These are phyloP conservation scores for Poeciliopsis turneri DNA, from an alignment of 2,797 vertebrate species.

Conservation along the genomic window DNA sequence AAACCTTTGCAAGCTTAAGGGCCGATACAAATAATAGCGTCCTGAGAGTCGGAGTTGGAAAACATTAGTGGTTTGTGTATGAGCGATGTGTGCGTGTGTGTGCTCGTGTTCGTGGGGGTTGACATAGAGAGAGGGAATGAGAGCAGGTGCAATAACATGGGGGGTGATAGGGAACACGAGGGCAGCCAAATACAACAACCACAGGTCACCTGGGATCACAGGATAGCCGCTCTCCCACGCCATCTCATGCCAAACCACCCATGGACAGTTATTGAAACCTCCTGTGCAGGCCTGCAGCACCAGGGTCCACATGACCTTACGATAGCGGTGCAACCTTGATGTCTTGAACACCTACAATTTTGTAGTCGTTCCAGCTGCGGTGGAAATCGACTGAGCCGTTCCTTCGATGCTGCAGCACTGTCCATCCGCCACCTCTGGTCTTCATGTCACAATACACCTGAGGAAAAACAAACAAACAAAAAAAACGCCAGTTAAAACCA, in stretches of 20 bases:
- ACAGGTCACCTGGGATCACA: slow-evolving; percentile 68
- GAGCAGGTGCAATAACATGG: slow-evolving; percentile 79
- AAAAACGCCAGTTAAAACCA: neutral
- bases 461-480: neutral
- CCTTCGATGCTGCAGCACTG: slow-evolving; percentile 82
- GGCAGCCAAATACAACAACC: slow-evolving; percentile 67
- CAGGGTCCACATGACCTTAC: slow-evolving; percentile 7
- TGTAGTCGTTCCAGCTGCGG: slow-evolving; percentile 85
- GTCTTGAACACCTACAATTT: slow-evolving; percentile 70
- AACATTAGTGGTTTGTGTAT: slow-evolving; percentile 5
- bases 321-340: neutral
- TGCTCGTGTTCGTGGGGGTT: slow-evolving; percentile 38
- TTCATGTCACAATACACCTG: slow-evolving; percentile 88
- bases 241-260: slow-evolving; percentile 47
- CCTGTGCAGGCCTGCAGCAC: slow-evolving; percentile 39
- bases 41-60: slow-evolving; percentile 9
- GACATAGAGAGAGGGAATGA: slow-evolving; percentile 44
- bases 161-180: slow-evolving; percentile 50
- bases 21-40: slow-evolving; percentile 33
- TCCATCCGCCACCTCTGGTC: slow-evolving; percentile 87
- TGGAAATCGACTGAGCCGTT: slow-evolving; percentile 85
- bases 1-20: slow-evolving; percentile 27
- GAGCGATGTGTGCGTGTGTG: slow-evolving; percentile 8
- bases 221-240: slow-evolving; percentile 61
- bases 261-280: slow-evolving; percentile 57